A percentile compares a stretch with the other conserved stretches of the same genome.
phyloP scores from a whole-genome alignment of 2,113 vertebrate genomes.

The Zapus hudsonius region DNA sequence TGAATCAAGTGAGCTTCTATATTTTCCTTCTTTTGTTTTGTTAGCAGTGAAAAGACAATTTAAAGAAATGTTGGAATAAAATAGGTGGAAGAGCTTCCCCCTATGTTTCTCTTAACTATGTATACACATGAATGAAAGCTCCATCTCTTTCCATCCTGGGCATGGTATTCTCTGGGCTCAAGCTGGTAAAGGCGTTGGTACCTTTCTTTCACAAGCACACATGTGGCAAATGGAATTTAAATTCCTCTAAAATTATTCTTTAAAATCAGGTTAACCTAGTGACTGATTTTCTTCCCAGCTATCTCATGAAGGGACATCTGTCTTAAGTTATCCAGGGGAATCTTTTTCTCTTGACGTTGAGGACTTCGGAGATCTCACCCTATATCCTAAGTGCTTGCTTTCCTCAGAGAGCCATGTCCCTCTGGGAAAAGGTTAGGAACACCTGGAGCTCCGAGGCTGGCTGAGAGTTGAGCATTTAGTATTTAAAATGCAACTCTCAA shows the following conservation, averaged over 20 bases:
- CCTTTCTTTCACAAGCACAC: not conserved
- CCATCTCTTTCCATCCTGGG: not conserved
- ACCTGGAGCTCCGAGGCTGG: rapidly evolving
- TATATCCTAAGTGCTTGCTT: not conserved
- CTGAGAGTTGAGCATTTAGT: not conserved
- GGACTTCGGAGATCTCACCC: rapidly evolving
- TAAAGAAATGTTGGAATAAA: not conserved
- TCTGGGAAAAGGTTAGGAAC: not conserved
- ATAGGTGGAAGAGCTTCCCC: not conserved
- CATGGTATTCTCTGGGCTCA: not conserved
- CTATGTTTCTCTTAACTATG: not conserved
- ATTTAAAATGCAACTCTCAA: not conserved
- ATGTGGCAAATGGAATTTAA: rapidly evolving
- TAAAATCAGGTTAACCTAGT: too few relatives aligned
- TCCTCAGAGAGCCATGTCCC: not conserved
- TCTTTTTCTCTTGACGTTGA: rapidly evolving
- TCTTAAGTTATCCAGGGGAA: not conserved
- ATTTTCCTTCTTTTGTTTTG: too few relatives aligned
- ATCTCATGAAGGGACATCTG: too few relatives aligned
- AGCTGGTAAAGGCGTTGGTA: rapidly evolving
- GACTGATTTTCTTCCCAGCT: not conserved
- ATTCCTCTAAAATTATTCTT: not conserved
- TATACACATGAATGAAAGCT: too few relatives aligned
- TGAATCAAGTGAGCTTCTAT: not conserved
- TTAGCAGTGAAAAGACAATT: not conserved